Evolutionary conservation across 2,888 invertebrate genomes (phyloP), one percentile per base, ranked within the genome.

Genomic region (Caenorhabditis panamensis): DNA sequence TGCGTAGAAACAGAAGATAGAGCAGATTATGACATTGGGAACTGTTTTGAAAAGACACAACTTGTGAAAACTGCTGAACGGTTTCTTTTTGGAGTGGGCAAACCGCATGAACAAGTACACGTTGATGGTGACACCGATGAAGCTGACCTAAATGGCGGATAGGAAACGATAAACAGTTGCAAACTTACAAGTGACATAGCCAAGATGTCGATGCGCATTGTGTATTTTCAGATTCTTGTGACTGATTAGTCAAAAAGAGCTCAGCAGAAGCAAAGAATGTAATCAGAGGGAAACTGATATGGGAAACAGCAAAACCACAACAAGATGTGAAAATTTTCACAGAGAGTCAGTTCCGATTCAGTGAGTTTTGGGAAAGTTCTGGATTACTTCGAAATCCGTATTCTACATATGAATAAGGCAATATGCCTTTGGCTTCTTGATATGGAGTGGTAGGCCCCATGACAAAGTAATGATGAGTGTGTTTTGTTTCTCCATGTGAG

Each of bases 31-130:
- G 6, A 75, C 16, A 31, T 75, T 75, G 0, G 75, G 61, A 9
- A 73, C 36, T 6, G 64, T 58, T 51, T 73, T 73, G 26, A 36
- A 47, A 0, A 73, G 24, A 24, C 73, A 73, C 13, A 73, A n/a
- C 26, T 66, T 73, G 24, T 56, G 56, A 28, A 73, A 73, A 44
- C 58, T 56, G 28, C 44, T 67, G 41, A 67, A 41, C 1, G 67
- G 49, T 11, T 24, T 59, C 58, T 44, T 56, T 5, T 67, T 67
- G 13, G 47, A 26, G 13, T 11, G n/a, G 16, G 28, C 5, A 16
- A 67, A 44, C 18, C 53, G 56, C 13, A 44, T n/a, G 44, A 67
- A 37, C 18, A 67, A 1, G n/a, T 44, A 18, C 0, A 28, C 16
- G 22, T 56, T 67, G n/a, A 56, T 44, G 24, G 24, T 28, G 56